phyloP scores from a whole-genome alignment of 2,113 vertebrate genomes.

The Mus spicilegus region DNA sequence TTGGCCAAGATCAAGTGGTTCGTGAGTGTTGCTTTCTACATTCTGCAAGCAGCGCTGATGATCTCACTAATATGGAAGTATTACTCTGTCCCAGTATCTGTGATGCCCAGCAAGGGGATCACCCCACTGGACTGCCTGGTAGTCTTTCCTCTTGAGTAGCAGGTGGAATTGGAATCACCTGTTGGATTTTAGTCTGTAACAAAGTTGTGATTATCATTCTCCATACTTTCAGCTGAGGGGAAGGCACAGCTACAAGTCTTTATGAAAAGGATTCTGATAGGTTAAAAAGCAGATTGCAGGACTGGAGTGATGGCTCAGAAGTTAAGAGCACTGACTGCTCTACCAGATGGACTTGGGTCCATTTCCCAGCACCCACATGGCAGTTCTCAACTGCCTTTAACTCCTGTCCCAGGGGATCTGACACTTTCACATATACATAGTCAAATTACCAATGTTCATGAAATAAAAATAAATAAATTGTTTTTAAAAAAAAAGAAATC shows the following conservation, averaged over 20 bases:
- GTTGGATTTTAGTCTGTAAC: conserved; percentile 99
- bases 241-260: not conserved
- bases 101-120: conserved; percentile 95
- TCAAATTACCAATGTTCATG: no score
- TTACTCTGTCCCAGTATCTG: conserved; percentile 94
- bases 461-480: no score
- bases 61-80: conserved; percentile 97
- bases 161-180: conserved; percentile 98
- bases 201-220: conserved; percentile 96
- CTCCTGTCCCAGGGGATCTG: no score
- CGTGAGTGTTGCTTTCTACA: conserved; percentile 95
- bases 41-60: conserved; percentile 95
- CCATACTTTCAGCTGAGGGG: conserved; percentile 91
- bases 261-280: not conserved
- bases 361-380: no score
- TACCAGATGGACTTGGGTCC: no score
- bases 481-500: no score
- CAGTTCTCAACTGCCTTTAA: no score
- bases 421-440: no score
- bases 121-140: conserved; percentile 93
- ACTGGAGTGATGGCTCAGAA: no score
- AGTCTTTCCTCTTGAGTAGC: conserved; percentile 93
- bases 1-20: conserved; percentile 98
- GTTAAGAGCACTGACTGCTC: no score
- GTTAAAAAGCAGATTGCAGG: no score